Conservation (phyloP, 2,888 invertebrate genomes). For the Bombylius discolor region DNA sequence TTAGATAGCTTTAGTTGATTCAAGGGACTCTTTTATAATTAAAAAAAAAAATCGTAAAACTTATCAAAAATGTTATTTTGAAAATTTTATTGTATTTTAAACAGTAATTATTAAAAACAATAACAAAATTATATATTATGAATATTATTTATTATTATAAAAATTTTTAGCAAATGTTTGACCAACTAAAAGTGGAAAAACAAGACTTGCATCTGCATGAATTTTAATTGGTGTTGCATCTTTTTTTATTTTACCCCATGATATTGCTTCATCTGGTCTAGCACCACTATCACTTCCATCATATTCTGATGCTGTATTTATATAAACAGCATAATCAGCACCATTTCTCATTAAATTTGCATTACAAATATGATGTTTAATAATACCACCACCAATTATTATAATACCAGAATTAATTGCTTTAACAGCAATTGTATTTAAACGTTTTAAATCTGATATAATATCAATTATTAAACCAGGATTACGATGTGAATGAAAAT, state of each 20-base stretch:
- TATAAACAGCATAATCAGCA: constrained; percentile 85
- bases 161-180: constrained; percentile 83
- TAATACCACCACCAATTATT: constrained; percentile 86
- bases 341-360: constrained; percentile 99
- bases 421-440: constrained; percentile 91
- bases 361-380: constrained; percentile 99
- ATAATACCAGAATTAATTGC: constrained; percentile 91
- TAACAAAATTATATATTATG: too few species aligned
- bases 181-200: constrained; percentile 89
- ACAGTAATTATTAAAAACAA: too few species aligned
- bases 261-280: constrained; percentile 93
- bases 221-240: constrained; percentile 83
- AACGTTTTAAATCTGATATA: constrained; percentile 71
- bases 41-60: too few species aligned
- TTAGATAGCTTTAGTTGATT: too few species aligned
- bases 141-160: constrained; percentile 18
- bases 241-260: constrained; percentile 94
- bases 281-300: constrained; percentile 98
- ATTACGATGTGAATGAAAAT: constrained; percentile 88
- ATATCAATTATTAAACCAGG: constrained; percentile 91
- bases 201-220: constrained; percentile 84
- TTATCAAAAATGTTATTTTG: too few species aligned
- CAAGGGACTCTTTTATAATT: too few species aligned
- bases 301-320: constrained; percentile 92
- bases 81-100: too few species aligned